Conservation (phyloP, 1,140 invertebrate genomes). For the Hestina assimilis region DNA sequence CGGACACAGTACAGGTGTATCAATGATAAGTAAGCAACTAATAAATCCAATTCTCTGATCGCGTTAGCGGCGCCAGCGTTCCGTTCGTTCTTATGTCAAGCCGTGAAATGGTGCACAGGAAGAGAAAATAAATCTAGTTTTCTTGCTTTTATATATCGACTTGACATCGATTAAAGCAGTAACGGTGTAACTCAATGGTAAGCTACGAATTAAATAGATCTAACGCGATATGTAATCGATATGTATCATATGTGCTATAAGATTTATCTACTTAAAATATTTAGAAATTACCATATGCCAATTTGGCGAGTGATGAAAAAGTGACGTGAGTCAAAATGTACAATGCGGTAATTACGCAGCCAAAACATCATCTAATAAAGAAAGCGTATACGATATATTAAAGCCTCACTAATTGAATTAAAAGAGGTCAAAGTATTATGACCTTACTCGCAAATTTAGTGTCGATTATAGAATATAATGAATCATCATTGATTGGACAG, state of each 20-base stretch:
- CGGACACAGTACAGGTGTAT: constrained; percentile 51
- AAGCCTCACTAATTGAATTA: constrained; percentile 52
- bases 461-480: constrained; percentile 67
- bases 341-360: background rate
- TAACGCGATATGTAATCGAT: background rate
- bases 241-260: background rate
- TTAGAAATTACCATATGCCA: background rate
- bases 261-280: background rate
- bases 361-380: constrained; percentile 11
- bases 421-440: constrained; percentile 42
- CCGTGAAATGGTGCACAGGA: constrained; percentile 27
- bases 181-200: constrained; percentile 18
- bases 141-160: constrained; percentile 21
- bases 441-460: constrained; percentile 56
- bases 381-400: constrained; percentile 16
- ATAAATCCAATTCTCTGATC: constrained; percentile 56
- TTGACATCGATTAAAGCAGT: constrained; percentile 21
- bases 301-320: background rate
- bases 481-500: constrained; percentile 53
- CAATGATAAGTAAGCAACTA: constrained; percentile 43
- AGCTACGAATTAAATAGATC: constrained; percentile 1
- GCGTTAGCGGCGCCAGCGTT: constrained; percentile 59
- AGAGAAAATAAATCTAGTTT: constrained; percentile 30
- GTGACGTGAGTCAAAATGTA: background rate
- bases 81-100: constrained; percentile 37